Conservation (phyloP, 2,888 invertebrate genomes). For the Eupithecia inturbata region DNA sequence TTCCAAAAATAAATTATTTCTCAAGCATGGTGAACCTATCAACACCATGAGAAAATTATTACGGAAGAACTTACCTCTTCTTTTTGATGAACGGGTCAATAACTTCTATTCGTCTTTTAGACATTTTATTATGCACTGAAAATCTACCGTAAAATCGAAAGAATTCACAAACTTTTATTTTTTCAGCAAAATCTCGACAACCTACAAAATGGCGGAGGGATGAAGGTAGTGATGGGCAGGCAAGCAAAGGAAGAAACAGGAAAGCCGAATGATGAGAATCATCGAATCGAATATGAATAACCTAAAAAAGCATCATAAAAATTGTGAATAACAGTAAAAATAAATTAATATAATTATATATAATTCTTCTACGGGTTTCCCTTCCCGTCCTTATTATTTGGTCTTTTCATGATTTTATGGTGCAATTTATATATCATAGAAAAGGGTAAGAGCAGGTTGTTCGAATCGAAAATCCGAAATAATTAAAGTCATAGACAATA, state of each 20-base stretch:
- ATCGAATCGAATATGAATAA: neutral
- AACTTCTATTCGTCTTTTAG: constrained; percentile 94
- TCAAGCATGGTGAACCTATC: constrained; percentile 57
- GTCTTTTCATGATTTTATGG: neutral
- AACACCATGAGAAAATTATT: constrained; percentile 33
- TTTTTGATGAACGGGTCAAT: constrained; percentile 92
- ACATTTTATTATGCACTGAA: constrained; percentile 83
- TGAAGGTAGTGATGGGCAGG: constrained; percentile 3
- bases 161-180: constrained; percentile 49
- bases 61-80: constrained; percentile 84
- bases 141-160: constrained; percentile 46
- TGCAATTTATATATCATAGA: neutral
- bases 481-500: neutral
- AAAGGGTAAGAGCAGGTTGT: neutral
- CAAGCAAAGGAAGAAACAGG: no score
- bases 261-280: neutral
- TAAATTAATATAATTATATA: no score
- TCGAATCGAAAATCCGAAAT: neutral
- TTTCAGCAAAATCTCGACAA: constrained; percentile 54
- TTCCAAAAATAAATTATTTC: constrained; percentile 33
- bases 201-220: constrained; percentile 73
- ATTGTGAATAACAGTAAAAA: neutral
- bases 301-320: neutral
- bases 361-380: no score
- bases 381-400: neutral